Evolutionary conservation across 2,113 vertebrate genomes (phyloP).

Genomic region (Aramus guarauna): DNA sequence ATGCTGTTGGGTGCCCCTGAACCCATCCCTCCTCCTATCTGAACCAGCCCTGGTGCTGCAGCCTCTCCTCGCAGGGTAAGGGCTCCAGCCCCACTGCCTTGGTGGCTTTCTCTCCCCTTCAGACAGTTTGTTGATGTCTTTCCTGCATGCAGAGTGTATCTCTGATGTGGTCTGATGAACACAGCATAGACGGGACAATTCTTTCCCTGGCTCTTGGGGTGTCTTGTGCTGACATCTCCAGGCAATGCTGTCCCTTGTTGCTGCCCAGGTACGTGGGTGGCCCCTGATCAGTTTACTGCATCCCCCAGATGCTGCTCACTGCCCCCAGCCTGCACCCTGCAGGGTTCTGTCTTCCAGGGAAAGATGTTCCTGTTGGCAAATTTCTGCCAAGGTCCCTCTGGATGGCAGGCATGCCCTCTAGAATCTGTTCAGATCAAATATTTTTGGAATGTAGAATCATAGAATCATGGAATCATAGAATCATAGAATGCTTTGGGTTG

Average conservation of each 20-base stretch:
- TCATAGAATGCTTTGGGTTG: too few species aligned
- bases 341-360: background rate
- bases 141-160: background rate
- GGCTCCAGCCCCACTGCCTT: background rate
- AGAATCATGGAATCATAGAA: too few species aligned
- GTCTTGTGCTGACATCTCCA: too few species aligned
- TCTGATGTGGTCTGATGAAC: background rate
- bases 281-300: background rate
- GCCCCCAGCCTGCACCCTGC: background rate
- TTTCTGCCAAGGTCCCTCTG: background rate
- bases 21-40: background rate
- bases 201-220: background rate
- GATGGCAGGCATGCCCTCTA: background rate
- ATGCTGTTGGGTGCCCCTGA: background rate
- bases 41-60: background rate
- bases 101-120: background rate
- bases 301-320: background rate
- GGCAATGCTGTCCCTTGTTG: fast-evolving
- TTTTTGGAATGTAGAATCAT: background rate
- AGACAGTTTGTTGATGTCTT: background rate
- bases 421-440: background rate
- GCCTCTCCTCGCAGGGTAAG: background rate
- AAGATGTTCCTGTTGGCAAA: background rate
- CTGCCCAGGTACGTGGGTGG: background rate
- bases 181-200: background rate